Base-by-base conservation (phyloP, 2,888 invertebrate genomes). In the Troides aeacus region DNA sequence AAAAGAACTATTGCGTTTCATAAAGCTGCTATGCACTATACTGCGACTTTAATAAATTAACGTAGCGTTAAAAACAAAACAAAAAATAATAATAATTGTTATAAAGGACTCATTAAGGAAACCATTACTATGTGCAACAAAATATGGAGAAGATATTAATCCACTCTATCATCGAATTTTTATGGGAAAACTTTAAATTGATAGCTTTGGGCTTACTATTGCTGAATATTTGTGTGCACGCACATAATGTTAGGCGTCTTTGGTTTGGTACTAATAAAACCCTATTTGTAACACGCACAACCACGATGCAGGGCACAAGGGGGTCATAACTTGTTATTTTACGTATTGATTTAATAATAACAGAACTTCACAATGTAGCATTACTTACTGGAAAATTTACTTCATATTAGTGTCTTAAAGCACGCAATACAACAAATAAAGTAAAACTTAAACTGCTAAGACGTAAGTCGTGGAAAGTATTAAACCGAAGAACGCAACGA, bases 111-210 rank as follows among this genome's bases (percentile, higher is more conserved):
- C 30, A 21, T 30, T 24, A n/a, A 53, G 21, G 30, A 65, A 17
- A 46, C 61, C n/a, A 39, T 42, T 53, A 61, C 57, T 24, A 53
- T n/a, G 53, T 53, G 53, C n/a, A 42, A 57, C 23, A 46, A 62
- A 62, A 62, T 57, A n/a, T 46, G 50, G 36, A 58, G 42, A n/a
- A 64, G 24, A 50, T 39, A 21, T 56, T 42, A 18, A 53, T 53
- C 62, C 57, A 62, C 53, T 66, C 18, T 66, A 56, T 61, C 39
- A 53, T 56, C 39, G 23, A 66, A 66, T 70, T 82, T 88, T 89
- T 87, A 89, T 89, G 87, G 86, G 82, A 77, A 85, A 90, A 89
- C 85, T 89, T 90, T 78, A 84, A 87, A 89, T 87, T 86, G 87
- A 87, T 88, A 84, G 86, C 86, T 89, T 87, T 85, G 85, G 86